Conservation (phyloP, 2,797 vertebrate genomes). For the Sciurus vulgaris region DNA sequence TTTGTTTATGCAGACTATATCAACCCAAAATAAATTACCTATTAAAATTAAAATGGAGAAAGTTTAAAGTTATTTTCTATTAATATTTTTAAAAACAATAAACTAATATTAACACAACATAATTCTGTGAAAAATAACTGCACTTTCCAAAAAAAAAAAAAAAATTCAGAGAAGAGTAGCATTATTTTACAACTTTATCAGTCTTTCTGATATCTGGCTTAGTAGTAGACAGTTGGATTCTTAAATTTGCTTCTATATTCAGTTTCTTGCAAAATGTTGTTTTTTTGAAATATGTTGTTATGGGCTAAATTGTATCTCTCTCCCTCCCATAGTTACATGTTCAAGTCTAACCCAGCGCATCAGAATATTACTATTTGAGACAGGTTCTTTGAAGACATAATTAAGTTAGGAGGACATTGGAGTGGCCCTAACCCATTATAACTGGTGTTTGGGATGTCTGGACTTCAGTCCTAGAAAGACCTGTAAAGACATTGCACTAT, state of each 20-base stretch:
- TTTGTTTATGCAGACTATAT: neutral
- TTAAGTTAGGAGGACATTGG: neutral
- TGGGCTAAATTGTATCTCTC: no score
- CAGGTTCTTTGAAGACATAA: neutral
- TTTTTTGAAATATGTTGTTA: neutral
- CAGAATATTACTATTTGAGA: neutral
- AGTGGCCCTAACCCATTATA: neutral
- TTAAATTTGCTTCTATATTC: neutral
- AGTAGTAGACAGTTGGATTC: neutral
- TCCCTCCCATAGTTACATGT: neutral
- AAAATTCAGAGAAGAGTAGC: neutral
- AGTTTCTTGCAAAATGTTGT: neutral
- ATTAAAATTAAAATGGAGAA: neutral
- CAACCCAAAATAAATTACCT: neutral
- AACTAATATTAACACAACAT: neutral
- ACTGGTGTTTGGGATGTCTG: neutral
- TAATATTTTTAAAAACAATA: conserved; percentile 17
- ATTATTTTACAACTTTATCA: neutral
- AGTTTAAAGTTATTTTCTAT: neutral
- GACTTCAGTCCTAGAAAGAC: neutral
- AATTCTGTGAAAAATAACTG: neutral
- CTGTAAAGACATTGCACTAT: neutral
- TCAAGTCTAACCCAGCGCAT: neutral
- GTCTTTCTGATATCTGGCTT: neutral
- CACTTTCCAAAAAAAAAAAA: neutral